phyloP scores from a whole-genome alignment of 2,113 vertebrate species.

The Pituophis catenifer region DNA sequence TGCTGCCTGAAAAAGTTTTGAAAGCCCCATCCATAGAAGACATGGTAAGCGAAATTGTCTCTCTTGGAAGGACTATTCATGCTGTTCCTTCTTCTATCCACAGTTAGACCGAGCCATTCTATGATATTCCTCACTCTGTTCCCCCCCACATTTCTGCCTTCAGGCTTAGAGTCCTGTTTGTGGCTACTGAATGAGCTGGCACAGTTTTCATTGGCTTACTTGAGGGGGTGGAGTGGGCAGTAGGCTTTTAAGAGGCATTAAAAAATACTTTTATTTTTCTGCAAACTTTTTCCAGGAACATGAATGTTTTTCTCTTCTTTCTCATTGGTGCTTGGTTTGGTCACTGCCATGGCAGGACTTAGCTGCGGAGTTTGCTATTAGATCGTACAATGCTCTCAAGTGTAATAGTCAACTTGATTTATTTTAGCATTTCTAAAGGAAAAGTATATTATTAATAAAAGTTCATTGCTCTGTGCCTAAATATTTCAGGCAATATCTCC shows the following conservation, averaged over 20 bases:
- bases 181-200: neutral
- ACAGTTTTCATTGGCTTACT: neutral
- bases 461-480: neutral
- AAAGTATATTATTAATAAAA: slow-evolving; percentile 2
- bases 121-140: neutral
- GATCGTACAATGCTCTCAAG: slow-evolving; percentile 28
- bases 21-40: neutral
- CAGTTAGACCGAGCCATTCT: neutral
- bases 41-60: neutral
- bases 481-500: neutral
- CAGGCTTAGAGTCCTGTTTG: neutral
- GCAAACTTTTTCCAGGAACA: neutral
- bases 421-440: slow-evolving; percentile 44
- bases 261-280: neutral
- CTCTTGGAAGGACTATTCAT: neutral
- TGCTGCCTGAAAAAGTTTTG: neutral
- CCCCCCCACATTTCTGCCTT: neutral
- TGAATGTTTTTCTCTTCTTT: neutral
- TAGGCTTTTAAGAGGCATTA: neutral
- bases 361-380: slow-evolving; percentile 5
- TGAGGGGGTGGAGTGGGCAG: neutral
- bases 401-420: slow-evolving; percentile 11
- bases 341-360: neutral
- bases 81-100: neutral
- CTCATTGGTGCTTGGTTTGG: neutral